A percentile compares a stretch with the other conserved stretches of the same genome.
These are phyloP conservation scores for Sphaerophoria rueppellii DNA, from an alignment of 2,888 invertebrate genomes.

Conservation along the genomic window DNA sequence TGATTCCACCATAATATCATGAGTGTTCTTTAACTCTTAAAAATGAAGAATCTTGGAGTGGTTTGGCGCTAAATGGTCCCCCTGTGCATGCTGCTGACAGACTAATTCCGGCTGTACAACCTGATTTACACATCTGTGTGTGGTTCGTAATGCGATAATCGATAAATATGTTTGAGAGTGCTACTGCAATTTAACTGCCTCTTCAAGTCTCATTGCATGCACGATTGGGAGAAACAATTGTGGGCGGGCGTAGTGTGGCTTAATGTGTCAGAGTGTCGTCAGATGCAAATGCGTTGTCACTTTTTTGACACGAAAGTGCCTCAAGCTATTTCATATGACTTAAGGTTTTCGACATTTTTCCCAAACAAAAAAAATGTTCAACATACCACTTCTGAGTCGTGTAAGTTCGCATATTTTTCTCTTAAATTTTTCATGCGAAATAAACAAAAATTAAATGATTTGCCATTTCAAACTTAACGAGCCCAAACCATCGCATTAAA, in stretches of 20 bases:
- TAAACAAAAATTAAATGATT: not conserved
- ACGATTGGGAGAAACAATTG: not conserved
- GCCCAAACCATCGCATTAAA: not conserved
- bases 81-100: slow-evolving; percentile 2
- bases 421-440: not conserved
- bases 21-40: not conserved
- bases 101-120: slow-evolving; percentile 52
- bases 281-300: slow-evolving; percentile 61
- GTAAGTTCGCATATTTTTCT: not conserved
- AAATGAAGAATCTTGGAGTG: slow-evolving; percentile 9
- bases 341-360: slow-evolving; percentile 20
- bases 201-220: not conserved
- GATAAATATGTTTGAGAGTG: not conserved
- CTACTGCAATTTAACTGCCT: not conserved
- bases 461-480: too few relatives aligned
- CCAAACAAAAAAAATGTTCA: not conserved
- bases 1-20: slow-evolving; percentile 28
- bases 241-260: slow-evolving; percentile 42
- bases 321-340: slow-evolving; percentile 30
- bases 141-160: not conserved
- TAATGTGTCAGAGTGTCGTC: slow-evolving; percentile 57
- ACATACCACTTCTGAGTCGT: slow-evolving; percentile 1
- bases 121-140: slow-evolving; percentile 54
- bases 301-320: slow-evolving; percentile 60
- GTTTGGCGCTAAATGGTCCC: not conserved